Evolutionary conservation across 2,113 vertebrate genomes (phyloP).

Genomic region (Gracilinanus agilis): DNA sequence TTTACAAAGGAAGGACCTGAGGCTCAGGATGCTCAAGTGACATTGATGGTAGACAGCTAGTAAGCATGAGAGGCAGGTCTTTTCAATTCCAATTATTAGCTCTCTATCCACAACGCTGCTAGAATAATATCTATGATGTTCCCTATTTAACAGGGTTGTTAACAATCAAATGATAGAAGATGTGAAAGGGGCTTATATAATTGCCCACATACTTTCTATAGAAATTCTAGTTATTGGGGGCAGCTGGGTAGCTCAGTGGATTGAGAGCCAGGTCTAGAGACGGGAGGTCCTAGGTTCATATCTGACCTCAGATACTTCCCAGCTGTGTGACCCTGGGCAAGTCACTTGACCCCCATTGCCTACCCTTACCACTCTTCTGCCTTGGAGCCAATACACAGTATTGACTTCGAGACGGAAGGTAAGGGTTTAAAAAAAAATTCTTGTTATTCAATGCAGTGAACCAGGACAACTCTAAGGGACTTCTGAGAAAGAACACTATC

Average conservation of each 20-base stretch:
- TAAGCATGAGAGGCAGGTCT: neutral
- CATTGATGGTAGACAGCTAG: neutral
- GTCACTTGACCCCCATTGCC: too few relatives aligned
- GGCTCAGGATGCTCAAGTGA: neutral
- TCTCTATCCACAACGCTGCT: neutral
- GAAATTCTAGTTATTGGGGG: neutral
- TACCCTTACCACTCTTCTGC: too few relatives aligned
- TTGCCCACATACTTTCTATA: neutral
- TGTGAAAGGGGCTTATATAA: neutral
- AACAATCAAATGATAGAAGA: neutral
- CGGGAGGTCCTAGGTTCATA: too few relatives aligned
- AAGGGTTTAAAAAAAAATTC: too few relatives aligned
- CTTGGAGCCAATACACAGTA: too few relatives aligned
- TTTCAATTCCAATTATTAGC: neutral
- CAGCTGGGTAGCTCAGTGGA: neutral
- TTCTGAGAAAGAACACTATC: too few relatives aligned
- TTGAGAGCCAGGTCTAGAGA: too few relatives aligned
- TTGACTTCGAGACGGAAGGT: too few relatives aligned
- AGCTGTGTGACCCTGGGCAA: too few relatives aligned
- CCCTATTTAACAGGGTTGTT: neutral
- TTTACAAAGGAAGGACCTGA: neutral
- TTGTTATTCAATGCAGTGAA: neutral
- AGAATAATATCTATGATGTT: neutral
- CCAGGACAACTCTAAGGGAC: too few relatives aligned
- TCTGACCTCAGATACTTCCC: too few relatives aligned